phyloP scores from a whole-genome alignment of 2,797 vertebrate species.

The Salarias fasciatus region DNA sequence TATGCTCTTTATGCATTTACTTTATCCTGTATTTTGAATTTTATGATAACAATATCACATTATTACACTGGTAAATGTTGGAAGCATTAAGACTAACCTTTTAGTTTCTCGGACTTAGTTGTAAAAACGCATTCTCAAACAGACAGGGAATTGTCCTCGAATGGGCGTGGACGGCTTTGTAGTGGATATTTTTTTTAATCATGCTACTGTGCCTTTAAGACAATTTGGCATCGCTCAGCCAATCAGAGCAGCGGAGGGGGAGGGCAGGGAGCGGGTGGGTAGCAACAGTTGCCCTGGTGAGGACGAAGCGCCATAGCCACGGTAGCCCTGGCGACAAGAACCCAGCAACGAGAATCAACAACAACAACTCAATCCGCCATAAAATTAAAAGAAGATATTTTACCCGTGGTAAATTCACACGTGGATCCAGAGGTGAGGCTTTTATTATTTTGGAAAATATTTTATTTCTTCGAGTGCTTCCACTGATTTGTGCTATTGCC shows the following conservation, averaged over 20 bases:
- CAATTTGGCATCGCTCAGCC: conserved; percentile 63
- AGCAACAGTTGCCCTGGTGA: conserved; percentile 99
- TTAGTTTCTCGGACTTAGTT: conserved; percentile 9
- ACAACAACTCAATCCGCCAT: conserved; percentile 87
- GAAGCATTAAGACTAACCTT: conserved; percentile 8
- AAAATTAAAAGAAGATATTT: conserved; percentile 79
- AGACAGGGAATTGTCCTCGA: conserved; percentile 45
- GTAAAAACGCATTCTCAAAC: conserved; percentile 15
- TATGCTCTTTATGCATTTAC: too few species aligned
- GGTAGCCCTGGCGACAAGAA: conserved; percentile 99
- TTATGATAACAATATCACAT: too few species aligned
- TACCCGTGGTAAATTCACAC: conserved; percentile 77
- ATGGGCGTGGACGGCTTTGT: conserved; percentile 64
- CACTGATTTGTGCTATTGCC: conserved; percentile 70
- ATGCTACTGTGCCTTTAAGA: conserved; percentile 68
- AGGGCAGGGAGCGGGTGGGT: conserved; percentile 88
- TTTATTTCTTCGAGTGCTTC: conserved; percentile 60
- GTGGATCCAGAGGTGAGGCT: conserved; percentile 82
- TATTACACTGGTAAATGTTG: conserved; percentile 12
- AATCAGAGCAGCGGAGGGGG: conserved; percentile 78
- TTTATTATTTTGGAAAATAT: conserved; percentile 55
- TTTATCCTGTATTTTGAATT: too few species aligned
- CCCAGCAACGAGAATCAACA: conserved; percentile 96
- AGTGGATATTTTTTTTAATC: conserved; percentile 7
- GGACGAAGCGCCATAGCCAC: conserved; percentile 99